Conservation (phyloP, 2,888 invertebrate genomes). For the Pegoplata infirma region DNA sequence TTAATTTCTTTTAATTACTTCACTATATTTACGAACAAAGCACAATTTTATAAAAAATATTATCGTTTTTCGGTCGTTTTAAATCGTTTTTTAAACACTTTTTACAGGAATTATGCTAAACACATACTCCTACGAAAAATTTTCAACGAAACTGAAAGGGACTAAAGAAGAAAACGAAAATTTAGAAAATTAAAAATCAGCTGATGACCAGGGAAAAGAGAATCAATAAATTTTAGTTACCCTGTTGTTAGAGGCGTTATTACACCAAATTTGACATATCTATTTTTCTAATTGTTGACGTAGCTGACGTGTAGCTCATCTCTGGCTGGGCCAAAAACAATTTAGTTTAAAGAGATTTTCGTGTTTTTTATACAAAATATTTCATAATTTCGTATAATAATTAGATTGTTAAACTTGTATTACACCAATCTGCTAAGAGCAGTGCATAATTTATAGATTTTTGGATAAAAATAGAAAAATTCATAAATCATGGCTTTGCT, state of each 20-base stretch:
- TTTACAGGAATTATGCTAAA: neutral
- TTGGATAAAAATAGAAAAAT: neutral
- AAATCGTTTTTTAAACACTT: neutral
- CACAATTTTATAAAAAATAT: neutral
- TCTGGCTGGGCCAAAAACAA: slow-evolving; percentile 37
- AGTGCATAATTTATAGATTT: slow-evolving; percentile 13
- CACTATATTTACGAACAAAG: neutral
- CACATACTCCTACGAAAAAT: neutral
- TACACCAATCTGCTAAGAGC: slow-evolving; percentile 22
- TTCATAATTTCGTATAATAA: slow-evolving; percentile 29
- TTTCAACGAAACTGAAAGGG: neutral
- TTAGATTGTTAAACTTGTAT: neutral
- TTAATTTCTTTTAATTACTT: neutral
- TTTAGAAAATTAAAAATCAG: slow-evolving; percentile 42
- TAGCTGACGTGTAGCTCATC: slow-evolving; percentile 71
- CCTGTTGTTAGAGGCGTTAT: slow-evolving; percentile 10
- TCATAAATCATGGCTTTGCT: slow-evolving; percentile 90
- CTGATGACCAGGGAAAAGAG: neutral
- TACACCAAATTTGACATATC: slow-evolving; percentile 30
- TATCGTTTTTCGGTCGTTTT: neutral
- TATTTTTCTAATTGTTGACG: slow-evolving; percentile 59
- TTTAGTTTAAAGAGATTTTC: slow-evolving; percentile 32
- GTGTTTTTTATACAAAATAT: slow-evolving; percentile 39
- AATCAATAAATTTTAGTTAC: neutral
- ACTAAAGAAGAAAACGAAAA: neutral